These are phyloP conservation scores for Garrulus glandarius DNA, from an alignment of 2,797 vertebrate genomes.

Conservation along the genomic window DNA sequence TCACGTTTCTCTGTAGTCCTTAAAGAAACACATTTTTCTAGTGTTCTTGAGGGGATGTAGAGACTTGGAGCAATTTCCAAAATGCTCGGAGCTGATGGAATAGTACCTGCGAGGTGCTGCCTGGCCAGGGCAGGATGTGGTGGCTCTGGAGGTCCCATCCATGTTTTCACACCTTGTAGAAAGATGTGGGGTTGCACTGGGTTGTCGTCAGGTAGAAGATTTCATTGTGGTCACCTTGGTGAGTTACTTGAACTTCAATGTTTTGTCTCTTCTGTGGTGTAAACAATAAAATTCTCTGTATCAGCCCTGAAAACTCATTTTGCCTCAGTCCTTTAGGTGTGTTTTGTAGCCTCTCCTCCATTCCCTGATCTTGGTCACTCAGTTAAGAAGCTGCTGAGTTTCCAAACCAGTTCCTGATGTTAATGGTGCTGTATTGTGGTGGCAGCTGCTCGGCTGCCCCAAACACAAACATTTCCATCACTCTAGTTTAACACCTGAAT, in stretches of 20 bases:
- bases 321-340: background rate
- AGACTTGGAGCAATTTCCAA: background rate
- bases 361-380: background rate
- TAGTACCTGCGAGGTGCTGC: background rate
- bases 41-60: background rate
- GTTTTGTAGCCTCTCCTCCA: background rate
- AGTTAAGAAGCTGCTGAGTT: background rate
- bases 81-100: background rate
- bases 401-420: background rate
- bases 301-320: background rate
- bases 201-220: background rate
- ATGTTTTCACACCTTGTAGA: background rate
- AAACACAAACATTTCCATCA: background rate
- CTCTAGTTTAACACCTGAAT: background rate
- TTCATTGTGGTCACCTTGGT: background rate
- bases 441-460: background rate
- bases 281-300: background rate
- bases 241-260: background rate
- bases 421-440: background rate
- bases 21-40: background rate
- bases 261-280: background rate
- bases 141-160: background rate
- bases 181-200: background rate
- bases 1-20: background rate
- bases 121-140: background rate